A percentile compares a stretch with the other conserved stretches of the same genome.
These are phyloP conservation scores for Lamprologus tigripictilis DNA, from an alignment of 2,113 vertebrate genomes.

Conservation along the genomic window DNA sequence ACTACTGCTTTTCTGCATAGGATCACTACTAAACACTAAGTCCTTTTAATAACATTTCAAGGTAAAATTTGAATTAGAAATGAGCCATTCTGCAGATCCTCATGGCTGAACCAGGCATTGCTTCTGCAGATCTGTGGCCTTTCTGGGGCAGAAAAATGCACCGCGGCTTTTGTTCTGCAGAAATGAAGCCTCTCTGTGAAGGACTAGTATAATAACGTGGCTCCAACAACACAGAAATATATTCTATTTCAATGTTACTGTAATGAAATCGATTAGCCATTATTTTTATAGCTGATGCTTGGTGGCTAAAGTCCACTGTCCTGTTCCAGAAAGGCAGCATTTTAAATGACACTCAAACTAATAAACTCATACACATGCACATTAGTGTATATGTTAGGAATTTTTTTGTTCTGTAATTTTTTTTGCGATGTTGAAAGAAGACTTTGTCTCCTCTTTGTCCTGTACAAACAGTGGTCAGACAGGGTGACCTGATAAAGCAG, in stretches of 20 bases:
- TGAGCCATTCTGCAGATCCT: background rate
- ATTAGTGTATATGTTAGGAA: background rate
- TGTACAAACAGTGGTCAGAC: slow-evolving; percentile 8
- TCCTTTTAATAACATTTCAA: slow-evolving; percentile 11
- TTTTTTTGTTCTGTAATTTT: background rate
- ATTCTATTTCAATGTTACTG: background rate
- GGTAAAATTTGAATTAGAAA: background rate
- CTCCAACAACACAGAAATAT: background rate
- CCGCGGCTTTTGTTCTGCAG: background rate
- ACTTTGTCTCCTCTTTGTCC: background rate
- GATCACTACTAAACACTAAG: background rate
- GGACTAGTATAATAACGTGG: background rate
- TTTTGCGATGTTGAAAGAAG: background rate
- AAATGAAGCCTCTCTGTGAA: background rate
- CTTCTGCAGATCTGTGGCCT: background rate
- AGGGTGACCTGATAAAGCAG: slow-evolving; percentile 12
- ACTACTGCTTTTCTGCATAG: background rate
- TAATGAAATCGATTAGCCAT: background rate
- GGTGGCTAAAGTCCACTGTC: background rate
- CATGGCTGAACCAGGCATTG: background rate
- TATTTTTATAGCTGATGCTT: background rate
- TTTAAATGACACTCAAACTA: background rate
- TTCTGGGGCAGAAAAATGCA: background rate
- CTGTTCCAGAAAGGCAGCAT: background rate
- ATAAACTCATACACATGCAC: background rate